Evolutionary conservation across 2,113 vertebrate genomes (phyloP).

Genomic region (Ibidorhyncha struthersii): DNA sequence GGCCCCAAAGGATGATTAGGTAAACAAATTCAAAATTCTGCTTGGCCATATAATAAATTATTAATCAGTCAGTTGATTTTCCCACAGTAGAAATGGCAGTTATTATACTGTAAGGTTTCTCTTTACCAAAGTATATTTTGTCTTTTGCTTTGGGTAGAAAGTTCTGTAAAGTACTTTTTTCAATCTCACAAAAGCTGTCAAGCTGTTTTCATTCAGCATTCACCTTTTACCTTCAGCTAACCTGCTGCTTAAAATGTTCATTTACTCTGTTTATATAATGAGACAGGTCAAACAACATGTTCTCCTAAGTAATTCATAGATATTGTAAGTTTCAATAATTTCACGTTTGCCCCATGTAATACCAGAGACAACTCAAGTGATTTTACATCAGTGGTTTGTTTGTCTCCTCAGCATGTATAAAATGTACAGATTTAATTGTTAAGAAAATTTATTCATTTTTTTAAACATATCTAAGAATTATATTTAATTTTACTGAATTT

Average conservation of each 20-base stretch:
- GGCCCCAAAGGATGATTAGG: not conserved
- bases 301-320: not conserved
- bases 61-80: not conserved
- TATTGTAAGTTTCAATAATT: not conserved
- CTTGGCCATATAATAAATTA: not conserved
- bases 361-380: not conserved
- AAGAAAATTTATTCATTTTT: not conserved
- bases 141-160: not conserved
- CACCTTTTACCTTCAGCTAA: not conserved
- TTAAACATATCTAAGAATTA: not conserved
- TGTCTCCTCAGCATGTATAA: not conserved
- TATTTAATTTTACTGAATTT: not conserved
- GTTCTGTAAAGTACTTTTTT: not conserved
- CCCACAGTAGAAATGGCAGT: not conserved
- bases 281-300: not conserved
- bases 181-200: not conserved
- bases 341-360: not conserved
- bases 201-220: not conserved
- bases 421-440: not conserved
- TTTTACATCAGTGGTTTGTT: not conserved
- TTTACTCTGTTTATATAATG: not conserved
- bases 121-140: not conserved
- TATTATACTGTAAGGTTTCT: not conserved
- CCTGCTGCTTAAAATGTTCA: not conserved
- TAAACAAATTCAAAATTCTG: not conserved